These are phyloP conservation scores for Cyanoderma ruficeps DNA, from an alignment of 2,113 vertebrate species.

Conservation along the genomic window DNA sequence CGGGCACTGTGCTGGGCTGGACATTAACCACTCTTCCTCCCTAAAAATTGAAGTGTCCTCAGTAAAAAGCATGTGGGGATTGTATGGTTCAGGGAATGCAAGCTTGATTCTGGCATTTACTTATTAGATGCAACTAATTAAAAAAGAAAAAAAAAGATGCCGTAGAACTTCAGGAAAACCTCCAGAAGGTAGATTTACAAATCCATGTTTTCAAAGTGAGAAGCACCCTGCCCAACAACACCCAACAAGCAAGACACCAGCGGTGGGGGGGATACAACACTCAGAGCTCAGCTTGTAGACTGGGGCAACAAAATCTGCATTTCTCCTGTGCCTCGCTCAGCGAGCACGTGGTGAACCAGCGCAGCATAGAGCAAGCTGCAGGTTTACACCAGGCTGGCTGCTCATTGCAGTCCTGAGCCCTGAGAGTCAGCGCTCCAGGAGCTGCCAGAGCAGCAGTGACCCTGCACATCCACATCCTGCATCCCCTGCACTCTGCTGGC, in stretches of 20 bases:
- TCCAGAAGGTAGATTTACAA: fast-evolving
- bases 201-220: background rate
- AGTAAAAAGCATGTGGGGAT: background rate
- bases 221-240: background rate
- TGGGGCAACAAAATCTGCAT: background rate
- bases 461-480: background rate
- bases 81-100: fast-evolving
- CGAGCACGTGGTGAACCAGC: background rate
- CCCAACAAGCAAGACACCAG: background rate
- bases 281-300: background rate
- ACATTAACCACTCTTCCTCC: too few relatives aligned
- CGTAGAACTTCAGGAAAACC: background rate
- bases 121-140: background rate
- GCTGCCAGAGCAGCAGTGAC: background rate
- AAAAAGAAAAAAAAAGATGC: background rate
- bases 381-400: background rate
- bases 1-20: fast-evolving
- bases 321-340: background rate
- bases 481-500: background rate
- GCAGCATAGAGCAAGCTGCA: background rate
- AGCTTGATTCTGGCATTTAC: background rate
- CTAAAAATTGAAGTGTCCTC: background rate
- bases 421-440: fast-evolving
- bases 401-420: background rate
- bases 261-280: background rate